phyloP scores from a whole-genome alignment of 2,888 invertebrate species.

The Magallana nippona region DNA sequence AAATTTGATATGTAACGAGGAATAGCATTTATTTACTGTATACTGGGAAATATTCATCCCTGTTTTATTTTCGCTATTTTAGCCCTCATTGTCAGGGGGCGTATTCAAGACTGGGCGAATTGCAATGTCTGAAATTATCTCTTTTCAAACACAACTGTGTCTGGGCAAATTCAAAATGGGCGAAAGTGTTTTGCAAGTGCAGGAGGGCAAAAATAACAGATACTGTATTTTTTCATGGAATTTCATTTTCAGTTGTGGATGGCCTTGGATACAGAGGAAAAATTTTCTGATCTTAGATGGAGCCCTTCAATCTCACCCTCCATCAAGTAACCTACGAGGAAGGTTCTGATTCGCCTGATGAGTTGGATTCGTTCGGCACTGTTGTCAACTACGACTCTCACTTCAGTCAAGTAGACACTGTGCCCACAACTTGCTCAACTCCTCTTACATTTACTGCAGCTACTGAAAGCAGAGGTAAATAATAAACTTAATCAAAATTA shows the following conservation, averaged over 20 bases:
- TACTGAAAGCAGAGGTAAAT: constrained; percentile 41
- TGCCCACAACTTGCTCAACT: constrained; percentile 32
- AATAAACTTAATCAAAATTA: background rate
- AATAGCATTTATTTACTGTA: no score
- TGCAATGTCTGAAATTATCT: no score
- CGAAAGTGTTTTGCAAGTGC: no score
- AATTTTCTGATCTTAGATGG: constrained; percentile 64
- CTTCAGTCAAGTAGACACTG: constrained; percentile 39
- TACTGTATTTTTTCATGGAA: no score
- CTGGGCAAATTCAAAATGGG: no score
- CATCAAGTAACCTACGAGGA: constrained; percentile 76
- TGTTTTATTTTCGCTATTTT: no score
- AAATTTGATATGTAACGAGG: no score
- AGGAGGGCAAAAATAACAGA: no score
- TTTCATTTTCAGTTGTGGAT: constrained; percentile 18
- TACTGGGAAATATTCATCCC: no score
- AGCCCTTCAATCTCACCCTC: constrained; percentile 76
- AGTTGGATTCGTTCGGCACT: constrained; percentile 74
- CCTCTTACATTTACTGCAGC: constrained; percentile 41
- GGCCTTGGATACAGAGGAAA: constrained; percentile 6
- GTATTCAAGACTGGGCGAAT: no score
- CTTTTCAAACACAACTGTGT: no score
- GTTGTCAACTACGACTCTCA: constrained; percentile 76
- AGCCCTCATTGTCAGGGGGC: no score
- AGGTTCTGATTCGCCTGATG: constrained; percentile 50